phyloP scores from a whole-genome alignment of 2,113 vertebrate species.

The Hippocampus guttulatus region DNA sequence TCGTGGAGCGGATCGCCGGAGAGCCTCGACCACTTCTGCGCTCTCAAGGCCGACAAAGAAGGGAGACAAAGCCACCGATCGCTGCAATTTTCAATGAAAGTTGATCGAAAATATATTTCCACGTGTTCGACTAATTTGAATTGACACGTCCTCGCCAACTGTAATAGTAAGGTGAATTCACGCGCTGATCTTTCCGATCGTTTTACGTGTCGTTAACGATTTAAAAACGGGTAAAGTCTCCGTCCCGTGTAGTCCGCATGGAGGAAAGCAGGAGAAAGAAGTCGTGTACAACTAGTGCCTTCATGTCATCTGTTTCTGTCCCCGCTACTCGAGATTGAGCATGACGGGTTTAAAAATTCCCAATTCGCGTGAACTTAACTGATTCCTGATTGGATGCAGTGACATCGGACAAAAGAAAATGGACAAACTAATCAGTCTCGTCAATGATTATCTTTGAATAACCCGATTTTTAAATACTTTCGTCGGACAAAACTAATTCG shows the following conservation, averaged over 20 bases:
- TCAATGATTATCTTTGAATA: background rate
- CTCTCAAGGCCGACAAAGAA: background rate
- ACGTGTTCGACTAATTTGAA: background rate
- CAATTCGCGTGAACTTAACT: background rate
- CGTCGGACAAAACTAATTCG: background rate
- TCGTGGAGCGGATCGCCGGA: background rate
- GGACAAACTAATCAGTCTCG: background rate
- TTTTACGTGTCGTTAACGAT: background rate
- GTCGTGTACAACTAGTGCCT: background rate
- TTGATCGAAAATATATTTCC: background rate
- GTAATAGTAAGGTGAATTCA: background rate
- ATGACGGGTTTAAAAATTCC: background rate
- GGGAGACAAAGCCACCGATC: constrained; percentile 1
- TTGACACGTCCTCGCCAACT: background rate
- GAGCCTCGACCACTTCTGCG: background rate
- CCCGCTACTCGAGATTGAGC: background rate
- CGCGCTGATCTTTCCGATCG: background rate
- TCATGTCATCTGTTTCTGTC: background rate
- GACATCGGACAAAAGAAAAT: background rate
- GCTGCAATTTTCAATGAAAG: background rate
- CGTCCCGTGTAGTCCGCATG: background rate
- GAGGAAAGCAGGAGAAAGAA: background rate
- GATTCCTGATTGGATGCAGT: background rate
- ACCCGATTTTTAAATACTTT: background rate
- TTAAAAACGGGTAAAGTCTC: background rate